Conservation (phyloP, 2,797 vertebrate species). For the Chloroceryle inda region DNA sequence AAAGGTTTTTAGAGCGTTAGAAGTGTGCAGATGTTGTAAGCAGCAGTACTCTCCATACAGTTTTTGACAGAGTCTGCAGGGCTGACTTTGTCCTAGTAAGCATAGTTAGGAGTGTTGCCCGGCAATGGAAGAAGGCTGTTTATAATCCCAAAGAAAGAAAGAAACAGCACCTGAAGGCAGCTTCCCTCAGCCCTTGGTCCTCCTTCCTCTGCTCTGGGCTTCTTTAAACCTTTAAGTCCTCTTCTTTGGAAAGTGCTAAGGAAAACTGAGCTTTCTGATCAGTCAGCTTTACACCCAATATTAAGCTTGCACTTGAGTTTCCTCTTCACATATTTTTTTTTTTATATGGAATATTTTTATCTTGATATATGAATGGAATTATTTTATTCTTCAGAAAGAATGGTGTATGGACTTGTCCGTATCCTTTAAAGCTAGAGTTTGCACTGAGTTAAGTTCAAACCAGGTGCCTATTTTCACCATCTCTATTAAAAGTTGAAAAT, state of each 20-base stretch:
- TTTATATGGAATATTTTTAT: neutral
- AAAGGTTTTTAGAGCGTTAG: neutral
- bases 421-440: neutral
- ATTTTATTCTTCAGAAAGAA: neutral
- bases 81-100: neutral
- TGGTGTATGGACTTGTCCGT: fast-evolving
- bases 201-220: neutral
- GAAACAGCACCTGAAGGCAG: neutral
- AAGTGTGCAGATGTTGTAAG: neutral
- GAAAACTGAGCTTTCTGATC: neutral
- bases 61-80: neutral
- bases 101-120: neutral
- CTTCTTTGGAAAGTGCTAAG: neutral
- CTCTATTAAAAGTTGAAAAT: neutral
- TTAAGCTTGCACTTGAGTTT: neutral
- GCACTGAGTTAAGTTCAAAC: neutral
- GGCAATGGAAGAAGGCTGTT: fast-evolving
- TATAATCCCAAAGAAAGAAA: neutral
- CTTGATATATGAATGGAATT: neutral
- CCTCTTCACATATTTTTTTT: neutral
- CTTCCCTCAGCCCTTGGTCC: neutral
- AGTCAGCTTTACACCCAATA: neutral
- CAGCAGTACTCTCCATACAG: neutral
- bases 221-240: neutral
- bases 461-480: neutral